Evolutionary conservation across 1,140 invertebrate genomes (phyloP), one percentile per base, ranked within the genome.

Genomic region (Drosophila tristis): DNA sequence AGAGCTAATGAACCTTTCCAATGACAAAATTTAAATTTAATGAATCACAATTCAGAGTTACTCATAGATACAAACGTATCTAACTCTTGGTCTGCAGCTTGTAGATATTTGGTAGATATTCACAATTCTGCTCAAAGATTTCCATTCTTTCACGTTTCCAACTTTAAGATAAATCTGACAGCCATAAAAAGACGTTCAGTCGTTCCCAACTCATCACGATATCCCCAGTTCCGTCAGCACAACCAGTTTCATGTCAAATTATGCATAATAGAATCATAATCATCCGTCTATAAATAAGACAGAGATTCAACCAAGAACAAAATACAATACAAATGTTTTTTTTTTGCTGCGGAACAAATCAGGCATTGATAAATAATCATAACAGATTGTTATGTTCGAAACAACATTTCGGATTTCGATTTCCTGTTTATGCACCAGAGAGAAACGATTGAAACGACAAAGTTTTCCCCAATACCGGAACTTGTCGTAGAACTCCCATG

Each of bases 371-470:
- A 57, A 68, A 82, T 66, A 73, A 87, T 81, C 76, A 82, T 66
- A 61, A 57, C 51, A 73, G 43, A 62, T 35, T 64, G 49, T 61
- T 53, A 48, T 87, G 78, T 81, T 85, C 60, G 47, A 51, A 73
- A 62, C 60, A 62, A 49, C 51, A 74, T 66, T 86, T 65, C 43
- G 50, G 74, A 57, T 63, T 79, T 76, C 61, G 62, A 82, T 87
- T 87, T 87, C 82, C 84, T 87, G 82, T 87, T 89, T 87, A 72
- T 82, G 70, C 68, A 77, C 74, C 82, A 56, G 57, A 67, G 43
- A 49, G 11, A 39, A 39, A 1, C 35, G 35, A 39, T 31, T 44
- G 54, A 63, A 66, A 55, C 53, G 72, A 63, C 66, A 44, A 80
- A 62, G 58, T 71, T 82, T 80, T 81, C 66, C 43, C 8, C 47